Evolutionary conservation across 2,888 invertebrate genomes (phyloP).

Genomic region (Pteria penguin): DNA sequence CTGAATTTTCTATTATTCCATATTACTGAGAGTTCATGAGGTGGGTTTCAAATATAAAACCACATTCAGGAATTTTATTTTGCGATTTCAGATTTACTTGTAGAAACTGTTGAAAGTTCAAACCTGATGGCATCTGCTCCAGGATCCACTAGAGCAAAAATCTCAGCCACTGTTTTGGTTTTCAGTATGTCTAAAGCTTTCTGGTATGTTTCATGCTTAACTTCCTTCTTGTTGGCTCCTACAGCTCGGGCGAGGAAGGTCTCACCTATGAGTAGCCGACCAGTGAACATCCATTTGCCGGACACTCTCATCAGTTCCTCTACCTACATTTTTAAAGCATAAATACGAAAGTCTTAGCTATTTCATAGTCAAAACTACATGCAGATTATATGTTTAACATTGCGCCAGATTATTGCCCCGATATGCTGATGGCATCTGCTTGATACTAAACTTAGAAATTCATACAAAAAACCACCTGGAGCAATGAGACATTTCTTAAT

Average conservation of each 20-base stretch:
- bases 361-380: no score
- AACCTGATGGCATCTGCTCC: slow-evolving; percentile 61
- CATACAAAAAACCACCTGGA: no score
- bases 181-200: slow-evolving; percentile 61
- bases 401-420: no score
- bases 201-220: slow-evolving; percentile 66
- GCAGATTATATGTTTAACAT: no score
- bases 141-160: slow-evolving; percentile 59
- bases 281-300: slow-evolving; percentile 63
- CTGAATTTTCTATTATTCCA: no score
- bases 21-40: no score
- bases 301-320: slow-evolving; percentile 59
- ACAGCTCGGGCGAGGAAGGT: slow-evolving; percentile 64
- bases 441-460: no score
- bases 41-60: no score
- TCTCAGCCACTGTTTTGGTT: slow-evolving; percentile 62
- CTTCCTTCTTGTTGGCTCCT: slow-evolving; percentile 64
- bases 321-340: slow-evolving; percentile 26
- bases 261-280: slow-evolving; percentile 52
- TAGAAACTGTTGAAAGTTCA: not conserved
- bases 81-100: not conserved
- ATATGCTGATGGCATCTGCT: no score
- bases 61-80: no score
- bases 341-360: no score
- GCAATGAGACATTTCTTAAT: no score